Conservation (phyloP, 1,140 invertebrate genomes). For the Polypedilum pembai region DNA sequence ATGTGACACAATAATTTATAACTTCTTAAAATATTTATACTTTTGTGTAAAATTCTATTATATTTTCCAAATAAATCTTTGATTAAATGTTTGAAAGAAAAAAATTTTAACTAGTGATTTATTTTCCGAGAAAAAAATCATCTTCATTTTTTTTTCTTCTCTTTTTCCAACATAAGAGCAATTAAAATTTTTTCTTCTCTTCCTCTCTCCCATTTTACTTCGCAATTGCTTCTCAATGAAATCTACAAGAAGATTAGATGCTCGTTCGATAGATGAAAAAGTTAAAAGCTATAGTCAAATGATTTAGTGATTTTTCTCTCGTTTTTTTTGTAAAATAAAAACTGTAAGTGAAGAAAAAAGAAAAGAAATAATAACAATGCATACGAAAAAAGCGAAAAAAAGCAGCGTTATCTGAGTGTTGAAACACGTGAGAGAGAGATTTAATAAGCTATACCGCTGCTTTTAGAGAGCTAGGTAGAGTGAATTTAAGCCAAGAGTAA, state of each 20-base stretch:
- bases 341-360: slow-evolving; percentile 3
- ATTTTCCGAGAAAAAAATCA: too few species aligned
- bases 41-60: too few species aligned
- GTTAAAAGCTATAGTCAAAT: slow-evolving; percentile 13
- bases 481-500: neutral
- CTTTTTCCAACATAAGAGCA: too few species aligned
- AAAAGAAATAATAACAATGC: slow-evolving; percentile 19
- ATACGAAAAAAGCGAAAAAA: neutral
- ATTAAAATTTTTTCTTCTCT: too few species aligned
- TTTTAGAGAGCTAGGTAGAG: neutral
- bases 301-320: slow-evolving; percentile 12
- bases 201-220: too few species aligned
- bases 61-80: too few species aligned
- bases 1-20: too few species aligned
- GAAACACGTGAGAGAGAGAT: slow-evolving; percentile 16
- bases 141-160: too few species aligned
- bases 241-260: neutral
- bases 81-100: too few species aligned
- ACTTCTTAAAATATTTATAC: too few species aligned
- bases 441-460: slow-evolving; percentile 16
- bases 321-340: neutral
- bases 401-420: slow-evolving; percentile 8
- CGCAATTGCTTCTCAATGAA: neutral
- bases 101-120: too few species aligned
- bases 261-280: slow-evolving; percentile 10